Evolutionary conservation across 2,797 vertebrate genomes (phyloP), one percentile per base, ranked within the genome.

Genomic region (Pantherophis alleghaniensis): DNA sequence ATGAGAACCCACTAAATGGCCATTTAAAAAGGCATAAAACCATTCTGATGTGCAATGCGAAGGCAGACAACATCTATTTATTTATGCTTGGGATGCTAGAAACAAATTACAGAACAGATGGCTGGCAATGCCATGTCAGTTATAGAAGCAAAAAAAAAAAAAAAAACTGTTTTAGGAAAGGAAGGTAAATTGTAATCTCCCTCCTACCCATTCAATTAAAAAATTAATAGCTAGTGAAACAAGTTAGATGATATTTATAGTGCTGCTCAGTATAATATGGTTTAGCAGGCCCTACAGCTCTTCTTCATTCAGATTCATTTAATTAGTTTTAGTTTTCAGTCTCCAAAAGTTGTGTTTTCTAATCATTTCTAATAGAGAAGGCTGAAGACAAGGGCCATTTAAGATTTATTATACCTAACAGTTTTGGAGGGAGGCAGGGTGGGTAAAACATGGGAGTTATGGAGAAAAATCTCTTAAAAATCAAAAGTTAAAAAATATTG

Each of bases 1-100:
- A 93, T 63, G 28, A 90, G 5, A 59, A 42, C 6, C 3, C 86
- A 79, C 14, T 57, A 93, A 93, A n/a, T 56, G 60, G 37, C 60
- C 7, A 61, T 86, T 92, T 86, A 87, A 55, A 94, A 93, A 89
- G 87, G 2, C 37, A 92, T 93, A 47, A 93, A 94, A 90, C 22
- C 55, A 92, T 89, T 61, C 74, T 91, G 91, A 28, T 88, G 18
- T 7, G 20, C 55, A 7, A 9, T 9, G 3, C 86, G 20, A 20
- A 74, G 12, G 47, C 83, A 74, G 14, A 47, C 83, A 63, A 37
- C 14, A 59, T 9, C 60, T 74, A 90, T 87, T 42, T 51, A 24
- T 93, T 89, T 13, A 6, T 91, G 26, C 26, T 90, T 86, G 9
- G 0, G 22, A 89, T 86, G 86, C 9, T 32, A 22, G 11, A 53